Evolutionary conservation across 2,797 vertebrate species (phyloP).

Genomic region (Argyrosomus regius): DNA sequence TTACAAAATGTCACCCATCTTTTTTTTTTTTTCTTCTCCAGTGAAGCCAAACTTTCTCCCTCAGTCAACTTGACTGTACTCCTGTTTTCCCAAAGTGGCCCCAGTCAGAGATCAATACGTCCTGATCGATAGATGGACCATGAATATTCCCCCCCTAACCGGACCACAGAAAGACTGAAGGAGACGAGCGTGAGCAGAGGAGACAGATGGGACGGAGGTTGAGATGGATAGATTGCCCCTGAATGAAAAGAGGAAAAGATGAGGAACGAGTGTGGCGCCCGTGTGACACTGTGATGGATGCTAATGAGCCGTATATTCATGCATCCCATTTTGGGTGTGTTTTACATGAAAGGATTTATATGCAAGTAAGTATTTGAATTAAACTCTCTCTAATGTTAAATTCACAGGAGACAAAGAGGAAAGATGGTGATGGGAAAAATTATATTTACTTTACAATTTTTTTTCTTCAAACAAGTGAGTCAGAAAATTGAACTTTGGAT

Average conservation of each 20-base stretch:
- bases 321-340: slow-evolving; percentile 10
- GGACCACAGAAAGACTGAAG: slow-evolving; percentile 55
- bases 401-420: background rate
- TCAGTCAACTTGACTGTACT: slow-evolving; percentile 55
- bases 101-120: slow-evolving; percentile 84
- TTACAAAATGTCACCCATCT: background rate
- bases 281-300: slow-evolving; percentile 66
- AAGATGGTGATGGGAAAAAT: background rate
- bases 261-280: slow-evolving; percentile 45
- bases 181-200: slow-evolving; percentile 59
- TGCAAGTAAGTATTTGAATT: slow-evolving; percentile 57
- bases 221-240: slow-evolving; percentile 60
- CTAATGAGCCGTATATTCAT: slow-evolving; percentile 63
- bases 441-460: background rate
- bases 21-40: background rate
- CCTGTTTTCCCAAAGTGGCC: slow-evolving; percentile 80
- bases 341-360: slow-evolving; percentile 41
- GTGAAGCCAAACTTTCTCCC: slow-evolving; percentile 68
- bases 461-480: background rate
- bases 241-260: slow-evolving; percentile 54
- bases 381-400: slow-evolving; percentile 1
- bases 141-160: slow-evolving; percentile 86
- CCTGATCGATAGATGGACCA: slow-evolving; percentile 89
- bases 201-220: slow-evolving; percentile 61
- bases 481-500: background rate